A percentile compares a stretch with the other conserved stretches of the same genome.
Evolutionary conservation across 1,140 invertebrate genomes (phyloP).

Genomic region (Neodiprion virginianus): DNA sequence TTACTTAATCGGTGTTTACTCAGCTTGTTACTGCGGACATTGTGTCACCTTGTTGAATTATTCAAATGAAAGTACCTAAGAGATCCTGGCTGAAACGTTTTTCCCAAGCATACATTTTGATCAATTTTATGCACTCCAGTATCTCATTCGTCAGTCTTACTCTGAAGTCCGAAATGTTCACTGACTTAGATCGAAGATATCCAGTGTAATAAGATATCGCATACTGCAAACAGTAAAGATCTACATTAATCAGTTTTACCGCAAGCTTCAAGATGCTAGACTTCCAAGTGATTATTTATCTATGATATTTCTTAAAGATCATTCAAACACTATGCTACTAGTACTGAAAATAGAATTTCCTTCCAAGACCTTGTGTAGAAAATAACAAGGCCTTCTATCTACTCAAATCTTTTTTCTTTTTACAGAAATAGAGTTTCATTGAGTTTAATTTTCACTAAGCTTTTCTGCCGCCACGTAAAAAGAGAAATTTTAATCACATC

Average conservation of each 20-base stretch:
- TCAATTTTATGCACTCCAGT: conserved; percentile 69
- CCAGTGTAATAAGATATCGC: conserved; percentile 59
- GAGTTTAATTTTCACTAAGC: too few species aligned
- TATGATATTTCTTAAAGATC: too few species aligned
- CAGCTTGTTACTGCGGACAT: background rate
- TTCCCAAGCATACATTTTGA: conserved; percentile 94
- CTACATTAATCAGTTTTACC: background rate
- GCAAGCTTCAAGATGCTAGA: too few species aligned
- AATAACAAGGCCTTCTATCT: background rate
- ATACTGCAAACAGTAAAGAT: conserved; percentile 51
- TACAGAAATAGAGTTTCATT: too few species aligned
- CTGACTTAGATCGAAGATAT: conserved; percentile 57
- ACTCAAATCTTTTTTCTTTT: too few species aligned
- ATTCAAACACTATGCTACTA: too few species aligned
- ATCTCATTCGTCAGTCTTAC: conserved; percentile 66
- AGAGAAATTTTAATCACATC: too few species aligned
- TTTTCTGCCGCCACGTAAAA: too few species aligned
- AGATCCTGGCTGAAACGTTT: conserved; percentile 71
- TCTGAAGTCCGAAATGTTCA: conserved; percentile 67
- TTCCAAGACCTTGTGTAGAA: background rate
- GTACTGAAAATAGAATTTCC: too few species aligned
- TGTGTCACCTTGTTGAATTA: too few species aligned
- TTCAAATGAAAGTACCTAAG: conserved; percentile 31
- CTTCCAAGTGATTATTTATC: too few species aligned
- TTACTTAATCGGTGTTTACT: background rate